These are phyloP conservation scores for Conops quadrifasciatus DNA, from an alignment of 2,888 invertebrate species.

Conservation along the genomic window DNA sequence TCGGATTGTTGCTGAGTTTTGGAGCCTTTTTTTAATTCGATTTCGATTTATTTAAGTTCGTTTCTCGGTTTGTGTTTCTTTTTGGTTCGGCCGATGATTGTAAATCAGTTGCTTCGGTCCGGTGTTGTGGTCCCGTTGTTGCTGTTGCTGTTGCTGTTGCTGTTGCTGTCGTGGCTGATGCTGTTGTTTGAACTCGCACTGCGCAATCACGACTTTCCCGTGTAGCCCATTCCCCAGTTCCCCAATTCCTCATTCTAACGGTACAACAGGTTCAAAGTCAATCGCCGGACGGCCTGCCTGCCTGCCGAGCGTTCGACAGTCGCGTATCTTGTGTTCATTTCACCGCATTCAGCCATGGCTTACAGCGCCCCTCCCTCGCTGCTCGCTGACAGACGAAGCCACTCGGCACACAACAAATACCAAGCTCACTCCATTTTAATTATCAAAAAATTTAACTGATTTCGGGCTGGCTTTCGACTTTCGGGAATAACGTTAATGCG, in stretches of 20 bases:
- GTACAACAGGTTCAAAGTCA: constrained; percentile 60
- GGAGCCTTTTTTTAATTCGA: background rate
- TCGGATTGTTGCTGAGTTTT: no score
- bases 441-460: constrained; percentile 22
- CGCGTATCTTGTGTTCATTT: constrained; percentile 14
- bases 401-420: no score
- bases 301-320: constrained; percentile 13
- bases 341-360: background rate
- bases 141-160: constrained; percentile 19
- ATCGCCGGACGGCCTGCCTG: background rate
- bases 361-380: no score
- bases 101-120: constrained; percentile 41
- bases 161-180: constrained; percentile 18
- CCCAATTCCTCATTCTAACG: constrained; percentile 48
- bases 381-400: no score
- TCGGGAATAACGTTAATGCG: background rate
- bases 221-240: constrained; percentile 36
- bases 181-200: constrained; percentile 29
- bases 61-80: constrained; percentile 9
- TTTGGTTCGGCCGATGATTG: constrained; percentile 40
- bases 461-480: background rate
- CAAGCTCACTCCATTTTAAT: constrained; percentile 15
- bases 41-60: constrained; percentile 17
- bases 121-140: constrained; percentile 18
- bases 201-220: constrained; percentile 31